These are phyloP conservation scores for Lampris megalopsis DNA, from an alignment of 2,113 vertebrate genomes.

Conservation along the genomic window DNA sequence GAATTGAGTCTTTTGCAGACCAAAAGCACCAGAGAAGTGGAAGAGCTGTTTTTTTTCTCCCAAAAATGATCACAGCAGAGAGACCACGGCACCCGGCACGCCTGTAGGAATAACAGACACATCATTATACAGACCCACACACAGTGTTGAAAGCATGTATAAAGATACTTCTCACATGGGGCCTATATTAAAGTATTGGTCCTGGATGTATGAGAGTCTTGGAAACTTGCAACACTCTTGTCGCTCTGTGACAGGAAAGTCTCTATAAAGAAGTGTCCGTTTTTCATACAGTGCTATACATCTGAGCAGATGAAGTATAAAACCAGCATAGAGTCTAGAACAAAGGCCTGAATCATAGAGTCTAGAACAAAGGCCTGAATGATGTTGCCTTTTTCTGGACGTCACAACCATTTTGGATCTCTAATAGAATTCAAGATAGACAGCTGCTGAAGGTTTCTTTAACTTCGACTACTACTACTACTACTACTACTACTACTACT, in stretches of 20 bases:
- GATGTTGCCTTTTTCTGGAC: constrained; percentile 28
- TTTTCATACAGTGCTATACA: constrained; percentile 53
- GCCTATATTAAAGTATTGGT: not conserved
- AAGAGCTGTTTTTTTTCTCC: constrained; percentile 33
- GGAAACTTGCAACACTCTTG: constrained; percentile 1
- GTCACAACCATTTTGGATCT: constrained; percentile 46
- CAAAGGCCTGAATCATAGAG: constrained; percentile 41
- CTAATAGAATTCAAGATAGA: constrained; percentile 9
- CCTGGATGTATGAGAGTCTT: not conserved
- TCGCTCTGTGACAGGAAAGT: too few relatives aligned
- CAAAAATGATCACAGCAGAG: constrained; percentile 6
- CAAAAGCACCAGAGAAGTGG: constrained; percentile 74
- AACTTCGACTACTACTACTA: too few relatives aligned
- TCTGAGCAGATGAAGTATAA: constrained; percentile 65
- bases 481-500: too few relatives aligned
- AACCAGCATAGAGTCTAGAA: constrained; percentile 57
- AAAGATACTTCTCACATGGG: not conserved
- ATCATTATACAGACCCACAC: not conserved
- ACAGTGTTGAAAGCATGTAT: not conserved
- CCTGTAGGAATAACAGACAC: constrained; percentile 51
- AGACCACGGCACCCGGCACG: constrained; percentile 35
- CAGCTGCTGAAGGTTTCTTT: too few relatives aligned
- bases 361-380: constrained; percentile 41
- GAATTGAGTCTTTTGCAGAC: constrained; percentile 56
- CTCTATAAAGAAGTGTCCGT: not conserved